Base-by-base conservation (phyloP, 1,140 invertebrate species). In the Rhagoletis pomonella region DNA sequence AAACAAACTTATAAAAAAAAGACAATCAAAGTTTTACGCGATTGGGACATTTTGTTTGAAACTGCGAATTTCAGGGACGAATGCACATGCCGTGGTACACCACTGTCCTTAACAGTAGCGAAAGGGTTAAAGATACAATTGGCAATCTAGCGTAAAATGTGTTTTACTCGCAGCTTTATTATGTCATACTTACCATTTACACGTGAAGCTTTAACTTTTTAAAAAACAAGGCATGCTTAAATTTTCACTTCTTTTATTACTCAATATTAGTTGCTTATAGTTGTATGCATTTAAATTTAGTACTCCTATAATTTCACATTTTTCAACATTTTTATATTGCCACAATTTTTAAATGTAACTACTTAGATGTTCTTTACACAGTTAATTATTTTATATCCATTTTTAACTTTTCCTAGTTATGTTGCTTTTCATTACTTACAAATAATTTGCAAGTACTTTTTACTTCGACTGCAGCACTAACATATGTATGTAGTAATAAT, bases 321-420 rank as follows among this genome's bases (percentile, higher is more conserved):
- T 44, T 81, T 55, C 29, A 81, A 81, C 73, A 81, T 81, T 47
- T 50, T 81, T 81, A 81, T 81, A 81, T 29, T 86, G 39, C 85
- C 85, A 86, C 58, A 86, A 86, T 86, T 86, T 60, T 59, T 86
- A n/a, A 10, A 62, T 42, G 39, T 86, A 62, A 86, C 44, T 65
- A 86, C 17, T 62, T 85, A 12, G 9, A 77, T 4, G 29, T 29
- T 67, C 7, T 19, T 67, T 67, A 7, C 39, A 29, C 6, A 67
- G 7, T 19, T 67, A 6, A 29, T 14, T 14, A 6, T 67, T 29
- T 67, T 67, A 29, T 67, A 19, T 29, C 65, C 65, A 29, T 14
- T 67, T 29, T 67, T 7, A 6, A 67, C 65, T 67, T 67, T 67
- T 6, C n/a, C n/a, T 67, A 42, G n/a, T 67, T 29, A 50, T n/a